Evolutionary conservation across 2,888 invertebrate genomes (phyloP).

Genomic region (Lissonota sp.): DNA sequence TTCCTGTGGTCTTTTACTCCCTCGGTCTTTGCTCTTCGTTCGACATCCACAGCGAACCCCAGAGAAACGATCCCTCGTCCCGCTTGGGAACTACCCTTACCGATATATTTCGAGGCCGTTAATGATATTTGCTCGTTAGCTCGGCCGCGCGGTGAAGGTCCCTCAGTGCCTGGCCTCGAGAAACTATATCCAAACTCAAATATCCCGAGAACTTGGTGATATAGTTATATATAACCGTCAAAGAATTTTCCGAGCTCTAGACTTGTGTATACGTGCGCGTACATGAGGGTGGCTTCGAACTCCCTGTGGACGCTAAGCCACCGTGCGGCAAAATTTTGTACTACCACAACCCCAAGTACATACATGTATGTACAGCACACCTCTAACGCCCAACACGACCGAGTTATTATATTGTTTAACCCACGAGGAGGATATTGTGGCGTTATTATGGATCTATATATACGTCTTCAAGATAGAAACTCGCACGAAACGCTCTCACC

Average conservation of each 20-base stretch:
- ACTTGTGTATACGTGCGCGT: background rate
- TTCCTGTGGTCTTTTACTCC: background rate
- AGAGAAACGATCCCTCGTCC: constrained; percentile 21
- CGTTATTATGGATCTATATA: constrained; percentile 45
- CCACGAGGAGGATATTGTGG: constrained; percentile 55
- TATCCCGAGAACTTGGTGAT: constrained; percentile 63
- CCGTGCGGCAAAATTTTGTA: constrained; percentile 45
- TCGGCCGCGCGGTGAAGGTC: constrained; percentile 37
- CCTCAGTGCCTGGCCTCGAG: constrained; percentile 53
- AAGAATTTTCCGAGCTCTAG: constrained; percentile 49
- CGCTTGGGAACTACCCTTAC: constrained; percentile 53
- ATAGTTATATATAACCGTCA: constrained; percentile 30
- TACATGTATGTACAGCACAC: background rate
- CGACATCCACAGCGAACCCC: background rate
- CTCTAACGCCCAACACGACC: constrained; percentile 31
- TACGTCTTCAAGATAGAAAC: constrained; percentile 49
- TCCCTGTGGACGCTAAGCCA: constrained; percentile 55
- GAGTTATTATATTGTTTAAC: constrained; percentile 65
- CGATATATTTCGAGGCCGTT: constrained; percentile 72
- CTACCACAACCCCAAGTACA: background rate
- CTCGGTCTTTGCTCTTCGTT: background rate
- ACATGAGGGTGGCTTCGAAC: constrained; percentile 34
- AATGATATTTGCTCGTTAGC: constrained; percentile 72
- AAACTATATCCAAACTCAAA: constrained; percentile 68
- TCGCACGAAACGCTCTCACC: constrained; percentile 17